Percentiles rank a stretch among this genome's conserved stretches.
phyloP scores from a whole-genome alignment of 2,113 vertebrate species.

The Psephotus haematonotus region DNA sequence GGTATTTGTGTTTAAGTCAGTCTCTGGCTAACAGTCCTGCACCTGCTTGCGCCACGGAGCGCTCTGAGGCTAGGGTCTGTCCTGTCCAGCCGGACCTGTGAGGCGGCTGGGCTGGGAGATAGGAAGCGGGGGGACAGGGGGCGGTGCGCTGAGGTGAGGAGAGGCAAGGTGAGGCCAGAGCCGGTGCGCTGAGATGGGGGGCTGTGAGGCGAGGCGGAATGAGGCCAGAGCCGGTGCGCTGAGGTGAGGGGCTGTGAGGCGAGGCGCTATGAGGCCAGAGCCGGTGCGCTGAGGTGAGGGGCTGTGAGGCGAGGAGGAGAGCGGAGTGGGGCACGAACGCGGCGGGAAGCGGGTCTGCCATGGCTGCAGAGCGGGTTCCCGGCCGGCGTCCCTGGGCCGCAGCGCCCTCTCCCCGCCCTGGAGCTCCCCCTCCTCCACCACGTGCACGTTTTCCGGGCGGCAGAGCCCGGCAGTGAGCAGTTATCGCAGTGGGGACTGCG shows the following conservation, averaged over 20 bases:
- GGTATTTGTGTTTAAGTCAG: not conserved
- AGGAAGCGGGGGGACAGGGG: not conserved
- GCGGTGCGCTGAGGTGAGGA: not conserved
- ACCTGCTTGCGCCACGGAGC: not conserved
- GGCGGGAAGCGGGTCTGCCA: not conserved
- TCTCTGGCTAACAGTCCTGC: not conserved
- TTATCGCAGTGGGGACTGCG: not conserved
- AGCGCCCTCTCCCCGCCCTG: not conserved
- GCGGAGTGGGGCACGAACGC: accelerated
- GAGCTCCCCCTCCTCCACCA: not conserved
- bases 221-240: not conserved
- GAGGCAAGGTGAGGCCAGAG: not conserved
- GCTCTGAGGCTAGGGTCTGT: not conserved
- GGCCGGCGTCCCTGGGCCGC: not conserved
- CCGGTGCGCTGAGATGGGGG: too few relatives aligned
- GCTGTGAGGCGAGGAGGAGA: not conserved
- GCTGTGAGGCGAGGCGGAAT: not conserved
- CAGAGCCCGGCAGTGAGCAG: not conserved
- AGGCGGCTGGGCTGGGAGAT: not conserved
- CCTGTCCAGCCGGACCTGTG: not conserved
- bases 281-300: too few relatives aligned
- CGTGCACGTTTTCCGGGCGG: not conserved
- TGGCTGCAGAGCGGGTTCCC: not conserved
- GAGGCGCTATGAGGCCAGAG: not conserved
- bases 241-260: not conserved